These are phyloP conservation scores for Kuschelorhynchus macadamiae DNA, from an alignment of 2,888 invertebrate species.

Conservation along the genomic window DNA sequence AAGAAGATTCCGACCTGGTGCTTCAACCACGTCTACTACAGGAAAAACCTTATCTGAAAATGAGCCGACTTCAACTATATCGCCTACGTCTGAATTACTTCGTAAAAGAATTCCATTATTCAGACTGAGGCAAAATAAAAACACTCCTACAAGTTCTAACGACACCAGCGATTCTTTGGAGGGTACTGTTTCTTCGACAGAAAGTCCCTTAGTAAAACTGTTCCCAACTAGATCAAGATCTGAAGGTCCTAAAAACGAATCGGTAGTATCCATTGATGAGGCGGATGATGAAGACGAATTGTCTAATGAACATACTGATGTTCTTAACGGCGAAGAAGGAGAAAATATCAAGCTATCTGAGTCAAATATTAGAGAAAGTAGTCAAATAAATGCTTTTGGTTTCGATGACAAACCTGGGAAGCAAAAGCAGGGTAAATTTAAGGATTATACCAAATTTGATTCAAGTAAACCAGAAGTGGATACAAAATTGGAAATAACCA, in stretches of 20 bases:
- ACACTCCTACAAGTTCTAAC: conserved; percentile 9
- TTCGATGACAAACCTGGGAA: conserved; percentile 49
- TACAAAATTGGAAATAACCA: conserved; percentile 12
- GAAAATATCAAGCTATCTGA: conserved; percentile 68
- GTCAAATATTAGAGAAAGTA: conserved; percentile 67
- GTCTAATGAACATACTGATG: conserved; percentile 54
- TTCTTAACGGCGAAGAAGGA: conserved; percentile 61
- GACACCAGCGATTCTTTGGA: conserved; percentile 12
- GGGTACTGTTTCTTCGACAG: not conserved
- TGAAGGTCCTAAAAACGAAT: conserved; percentile 25
- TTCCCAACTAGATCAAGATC: conserved; percentile 35
- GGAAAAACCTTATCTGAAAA: conserved; percentile 1
- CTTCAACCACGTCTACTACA: conserved; percentile 10
- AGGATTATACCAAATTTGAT: not conserved
- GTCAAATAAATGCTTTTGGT: conserved; percentile 60
- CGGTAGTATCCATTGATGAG: conserved; percentile 29
- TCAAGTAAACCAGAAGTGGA: not conserved
- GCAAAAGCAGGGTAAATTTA: conserved; percentile 8
- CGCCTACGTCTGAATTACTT: conserved; percentile 39
- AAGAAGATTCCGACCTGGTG: conserved; percentile 56
- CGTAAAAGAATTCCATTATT: conserved; percentile 36
- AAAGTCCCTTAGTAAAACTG: conserved; percentile 30
- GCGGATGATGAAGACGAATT: conserved; percentile 53
- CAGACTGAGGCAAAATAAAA: conserved; percentile 30
- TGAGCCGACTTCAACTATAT: conserved; percentile 22